These are phyloP conservation scores for Allacma fusca DNA, from an alignment of 2,888 invertebrate genomes.

Conservation along the genomic window DNA sequence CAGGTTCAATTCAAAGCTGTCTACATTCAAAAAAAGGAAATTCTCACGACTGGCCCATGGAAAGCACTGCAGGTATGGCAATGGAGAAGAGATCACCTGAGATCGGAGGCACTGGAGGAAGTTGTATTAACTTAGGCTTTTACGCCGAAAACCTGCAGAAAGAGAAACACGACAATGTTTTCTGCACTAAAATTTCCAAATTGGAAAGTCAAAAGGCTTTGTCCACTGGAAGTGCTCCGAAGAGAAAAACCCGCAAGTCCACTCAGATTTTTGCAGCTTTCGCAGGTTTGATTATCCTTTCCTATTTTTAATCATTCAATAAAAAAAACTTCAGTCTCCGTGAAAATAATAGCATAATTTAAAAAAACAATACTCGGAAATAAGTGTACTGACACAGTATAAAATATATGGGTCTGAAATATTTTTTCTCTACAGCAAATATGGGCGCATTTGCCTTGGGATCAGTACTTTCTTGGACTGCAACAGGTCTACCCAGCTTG, in stretches of 20 bases:
- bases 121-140: conserved; percentile 25
- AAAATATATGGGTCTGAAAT: background rate
- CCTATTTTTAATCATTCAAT: background rate
- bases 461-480: conserved; percentile 54
- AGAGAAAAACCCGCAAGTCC: conserved; percentile 33
- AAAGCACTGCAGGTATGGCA: conserved; percentile 15
- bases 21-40: background rate
- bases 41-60: conserved; percentile 14
- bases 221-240: background rate
- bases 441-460: conserved; percentile 60
- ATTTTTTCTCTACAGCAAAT: conserved; percentile 46
- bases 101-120: background rate
- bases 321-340: background rate
- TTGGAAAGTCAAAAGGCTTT: background rate
- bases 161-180: conserved; percentile 1
- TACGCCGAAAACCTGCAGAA: conserved; percentile 22
- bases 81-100: conserved; percentile 32
- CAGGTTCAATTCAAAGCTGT: background rate
- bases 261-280: conserved; percentile 46
- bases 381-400: too few relatives aligned
- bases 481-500: conserved; percentile 43
- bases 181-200: background rate
- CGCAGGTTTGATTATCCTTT: conserved; percentile 32
- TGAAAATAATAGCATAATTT: too few relatives aligned
- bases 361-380: too few relatives aligned